Evolutionary conservation across 1,140 invertebrate genomes (phyloP).

Genomic region (Drosophila quadrilineata): DNA sequence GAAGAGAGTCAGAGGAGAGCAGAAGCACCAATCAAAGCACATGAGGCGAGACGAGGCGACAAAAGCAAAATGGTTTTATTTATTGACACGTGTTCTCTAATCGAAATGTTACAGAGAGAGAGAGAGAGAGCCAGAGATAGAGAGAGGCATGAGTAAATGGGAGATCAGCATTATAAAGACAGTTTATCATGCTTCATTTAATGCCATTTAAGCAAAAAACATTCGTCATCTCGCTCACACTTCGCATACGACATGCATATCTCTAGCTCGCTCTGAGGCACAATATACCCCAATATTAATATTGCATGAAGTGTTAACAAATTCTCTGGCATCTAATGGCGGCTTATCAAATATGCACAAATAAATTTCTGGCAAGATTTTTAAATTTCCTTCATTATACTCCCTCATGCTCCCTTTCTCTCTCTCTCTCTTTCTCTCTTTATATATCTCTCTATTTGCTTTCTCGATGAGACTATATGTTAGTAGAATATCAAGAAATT

Average conservation of each 20-base stretch:
- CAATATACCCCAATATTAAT: too few species aligned
- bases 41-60: constrained; percentile 5
- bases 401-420: too few species aligned
- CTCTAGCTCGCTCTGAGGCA: too few species aligned
- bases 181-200: constrained; percentile 68
- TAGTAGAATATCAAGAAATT: too few species aligned
- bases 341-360: neutral
- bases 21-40: neutral
- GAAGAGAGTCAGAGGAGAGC: too few species aligned
- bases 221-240: neutral
- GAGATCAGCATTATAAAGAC: constrained; percentile 1
- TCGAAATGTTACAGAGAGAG: constrained; percentile 15
- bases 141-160: neutral
- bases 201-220: constrained; percentile 51
- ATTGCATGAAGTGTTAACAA: neutral
- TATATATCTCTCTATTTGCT: too few species aligned
- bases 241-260: too few species aligned
- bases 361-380: neutral
- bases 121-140: neutral
- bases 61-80: constrained; percentile 75
- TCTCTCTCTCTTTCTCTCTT: too few species aligned
- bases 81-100: constrained; percentile 71
- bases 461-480: too few species aligned
- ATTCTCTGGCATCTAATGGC: neutral
- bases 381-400: neutral